Conservation (phyloP, 2,797 vertebrate genomes). For the Muscicapa striata region DNA sequence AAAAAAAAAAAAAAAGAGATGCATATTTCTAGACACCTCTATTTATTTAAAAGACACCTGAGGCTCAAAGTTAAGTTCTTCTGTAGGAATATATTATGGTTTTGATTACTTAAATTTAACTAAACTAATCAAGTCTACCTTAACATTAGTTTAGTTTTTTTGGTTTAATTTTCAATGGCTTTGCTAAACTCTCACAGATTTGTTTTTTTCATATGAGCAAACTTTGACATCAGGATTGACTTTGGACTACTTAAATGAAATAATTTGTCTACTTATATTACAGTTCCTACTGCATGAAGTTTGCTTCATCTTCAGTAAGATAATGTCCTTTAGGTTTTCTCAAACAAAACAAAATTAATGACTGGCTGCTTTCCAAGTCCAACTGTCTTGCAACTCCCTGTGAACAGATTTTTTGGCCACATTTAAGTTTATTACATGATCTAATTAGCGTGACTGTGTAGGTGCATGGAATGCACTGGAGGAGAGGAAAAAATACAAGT, state of each 20-base stretch:
- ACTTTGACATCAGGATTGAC: background rate
- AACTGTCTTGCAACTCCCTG: constrained; percentile 44
- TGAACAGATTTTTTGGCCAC: constrained; percentile 58
- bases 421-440: constrained; percentile 35
- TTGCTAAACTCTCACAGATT: background rate
- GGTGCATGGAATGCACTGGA: constrained; percentile 45
- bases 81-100: rapidly evolving
- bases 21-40: background rate
- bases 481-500: constrained; percentile 36
- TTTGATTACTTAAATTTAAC: background rate
- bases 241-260: background rate
- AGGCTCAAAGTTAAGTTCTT: background rate
- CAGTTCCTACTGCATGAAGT: background rate
- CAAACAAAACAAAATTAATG: constrained; percentile 41
- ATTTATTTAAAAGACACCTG: background rate
- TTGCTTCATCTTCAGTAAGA: constrained; percentile 22
- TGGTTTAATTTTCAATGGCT: background rate
- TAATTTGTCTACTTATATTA: background rate
- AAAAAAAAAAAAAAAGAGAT: background rate
- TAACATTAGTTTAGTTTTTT: background rate
- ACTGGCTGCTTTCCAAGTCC: constrained; percentile 30
- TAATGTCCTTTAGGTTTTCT: constrained; percentile 19
- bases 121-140: background rate
- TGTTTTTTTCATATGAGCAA: background rate
- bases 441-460: constrained; percentile 59